Evolutionary conservation across 2,797 vertebrate species (phyloP).

Genomic region (Spondyliosoma cantharus): DNA sequence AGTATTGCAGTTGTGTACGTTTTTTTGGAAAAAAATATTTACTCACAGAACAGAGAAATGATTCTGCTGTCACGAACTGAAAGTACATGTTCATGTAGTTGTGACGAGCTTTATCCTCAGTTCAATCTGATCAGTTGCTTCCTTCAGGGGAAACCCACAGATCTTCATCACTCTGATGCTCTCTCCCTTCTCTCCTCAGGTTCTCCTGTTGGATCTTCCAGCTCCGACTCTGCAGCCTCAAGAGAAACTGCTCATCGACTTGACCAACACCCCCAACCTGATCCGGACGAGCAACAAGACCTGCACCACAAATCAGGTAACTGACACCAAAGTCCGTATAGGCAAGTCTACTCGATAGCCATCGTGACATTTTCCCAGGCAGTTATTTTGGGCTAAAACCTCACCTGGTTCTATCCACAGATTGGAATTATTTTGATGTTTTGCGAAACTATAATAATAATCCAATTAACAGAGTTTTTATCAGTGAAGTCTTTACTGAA

Average conservation of each 20-base stretch:
- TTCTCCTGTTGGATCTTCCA: slow-evolving; percentile 85
- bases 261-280: slow-evolving; percentile 90
- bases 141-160: neutral
- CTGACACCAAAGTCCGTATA: too few relatives aligned
- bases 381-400: too few relatives aligned
- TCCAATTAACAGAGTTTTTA: slow-evolving; percentile 13
- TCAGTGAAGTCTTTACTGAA: neutral
- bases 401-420: neutral
- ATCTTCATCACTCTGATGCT: too few relatives aligned
- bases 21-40: too few relatives aligned
- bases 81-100: neutral
- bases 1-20: too few relatives aligned
- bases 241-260: slow-evolving; percentile 89
- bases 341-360: too few relatives aligned
- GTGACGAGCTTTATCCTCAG: neutral
- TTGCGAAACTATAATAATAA: slow-evolving; percentile 6
- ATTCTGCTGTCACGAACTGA: neutral
- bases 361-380: too few relatives aligned
- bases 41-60: neutral
- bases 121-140: neutral
- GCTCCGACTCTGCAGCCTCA: slow-evolving; percentile 70
- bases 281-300: slow-evolving; percentile 70
- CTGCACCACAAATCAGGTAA: slow-evolving; percentile 61
- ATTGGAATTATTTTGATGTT: neutral
- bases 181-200: slow-evolving; percentile 71